Conservation (phyloP, 1,140 invertebrate genomes). For the Megalopta genalis region DNA sequence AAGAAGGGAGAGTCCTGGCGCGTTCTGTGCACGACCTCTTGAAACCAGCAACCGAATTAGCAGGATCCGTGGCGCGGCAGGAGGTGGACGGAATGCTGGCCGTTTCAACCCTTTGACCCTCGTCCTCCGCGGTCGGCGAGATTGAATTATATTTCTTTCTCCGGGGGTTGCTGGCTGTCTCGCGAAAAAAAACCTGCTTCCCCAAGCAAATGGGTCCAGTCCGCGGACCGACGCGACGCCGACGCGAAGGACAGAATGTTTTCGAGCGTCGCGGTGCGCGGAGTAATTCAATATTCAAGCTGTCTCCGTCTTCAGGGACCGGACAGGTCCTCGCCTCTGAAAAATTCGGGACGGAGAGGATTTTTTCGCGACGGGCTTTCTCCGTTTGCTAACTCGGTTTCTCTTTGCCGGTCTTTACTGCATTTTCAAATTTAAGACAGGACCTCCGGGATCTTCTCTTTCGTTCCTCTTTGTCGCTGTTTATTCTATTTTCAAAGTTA, state of each 20-base stretch:
- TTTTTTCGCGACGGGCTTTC: neutral
- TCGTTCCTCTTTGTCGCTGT: neutral
- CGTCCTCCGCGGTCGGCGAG: constrained; percentile 7
- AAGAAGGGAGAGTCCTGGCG: too few relatives aligned
- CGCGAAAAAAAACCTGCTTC: constrained; percentile 5
- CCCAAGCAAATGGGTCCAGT: constrained; percentile 37
- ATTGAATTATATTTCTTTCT: constrained; percentile 54
- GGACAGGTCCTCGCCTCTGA: neutral
- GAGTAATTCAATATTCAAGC: constrained; percentile 38
- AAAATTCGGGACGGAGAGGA: neutral
- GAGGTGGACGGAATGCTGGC: neutral
- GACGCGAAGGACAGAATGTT: constrained; percentile 8
- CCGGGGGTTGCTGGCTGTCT: neutral
- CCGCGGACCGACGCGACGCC: constrained; percentile 1
- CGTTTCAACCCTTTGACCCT: constrained; percentile 39
- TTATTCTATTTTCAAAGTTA: neutral
- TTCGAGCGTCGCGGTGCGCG: constrained; percentile 15
- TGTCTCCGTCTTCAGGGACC: neutral
- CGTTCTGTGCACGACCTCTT: neutral
- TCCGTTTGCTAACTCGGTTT: neutral
- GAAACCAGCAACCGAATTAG: constrained; percentile 35
- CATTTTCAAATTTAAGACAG: neutral
- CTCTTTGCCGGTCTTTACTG: neutral
- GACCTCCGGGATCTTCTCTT: too few relatives aligned
- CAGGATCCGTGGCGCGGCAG: constrained; percentile 36